Evolutionary conservation across 1,140 invertebrate genomes (phyloP), one percentile per base, ranked within the genome.

Genomic region (Fopius arisanus): DNA sequence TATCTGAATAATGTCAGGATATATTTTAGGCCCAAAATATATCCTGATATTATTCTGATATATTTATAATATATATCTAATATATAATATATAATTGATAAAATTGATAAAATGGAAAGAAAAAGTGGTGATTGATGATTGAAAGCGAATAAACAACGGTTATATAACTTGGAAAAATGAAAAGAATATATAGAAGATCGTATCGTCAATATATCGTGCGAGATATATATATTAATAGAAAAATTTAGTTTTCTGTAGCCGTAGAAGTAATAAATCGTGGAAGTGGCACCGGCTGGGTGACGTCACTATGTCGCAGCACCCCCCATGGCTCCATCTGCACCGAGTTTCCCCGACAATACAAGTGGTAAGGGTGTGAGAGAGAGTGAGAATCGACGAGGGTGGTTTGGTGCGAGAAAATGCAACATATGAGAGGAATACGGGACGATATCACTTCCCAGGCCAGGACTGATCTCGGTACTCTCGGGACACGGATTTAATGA

Each of bases 401-500:
- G 70, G 43, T 19, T n/a, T 41, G 54, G 9, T 68, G 23, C 26
- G 37, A 48, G 19, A 51, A 67, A 59, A 54, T 67, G 72, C 70
- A 28, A 67, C 81, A 75, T 77, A 81, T 81, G 83, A 81, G 77
- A 76, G 54, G 69, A 82, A 75, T 77, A 81, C 80, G 83, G 81
- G 77, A 77, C 77, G 81, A 80, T 81, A 80, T 84, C 79, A 76
- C 76, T 68, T 54, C 54, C 29, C 54, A 59, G 19, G 23, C 23
- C 5, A 12, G 43, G 43, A 48, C 43, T 48, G 70, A 66, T 65
- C 69, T 68, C 63, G 19, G 68, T 65, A 73, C 78, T 81, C 80
- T 75, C 69, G 78, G 81, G 81, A 80, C 75, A 70, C 62, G 78
- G 81, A 82, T 84, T 83, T 84, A 83, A 84, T 84, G 82, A 84